Conservation (phyloP, 1,140 invertebrate species). For the Drosophila ambigua region DNA sequence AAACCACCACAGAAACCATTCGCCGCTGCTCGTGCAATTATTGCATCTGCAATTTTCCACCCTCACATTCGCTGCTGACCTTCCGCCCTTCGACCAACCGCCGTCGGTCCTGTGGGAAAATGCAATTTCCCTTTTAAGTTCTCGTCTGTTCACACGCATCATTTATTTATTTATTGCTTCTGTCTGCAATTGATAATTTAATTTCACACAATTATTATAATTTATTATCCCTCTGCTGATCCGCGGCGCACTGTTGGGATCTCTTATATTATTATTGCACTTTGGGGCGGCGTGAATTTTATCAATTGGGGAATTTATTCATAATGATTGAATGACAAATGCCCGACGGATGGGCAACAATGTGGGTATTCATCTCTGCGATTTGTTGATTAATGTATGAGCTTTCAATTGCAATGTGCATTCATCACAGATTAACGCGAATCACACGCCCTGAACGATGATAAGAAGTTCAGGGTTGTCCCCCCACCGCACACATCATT, state of each 20-base stretch:
- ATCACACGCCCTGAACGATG: conserved; percentile 3
- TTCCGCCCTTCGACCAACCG: background rate
- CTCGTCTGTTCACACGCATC: conserved; percentile 54
- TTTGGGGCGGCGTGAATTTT: conserved; percentile 39
- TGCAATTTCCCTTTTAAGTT: conserved; percentile 50
- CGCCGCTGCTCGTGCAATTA: conserved; percentile 58
- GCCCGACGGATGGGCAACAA: conserved; percentile 7
- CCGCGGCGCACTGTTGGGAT: conserved; percentile 33
- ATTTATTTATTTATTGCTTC: conserved; percentile 69
- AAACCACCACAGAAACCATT: conserved; percentile 59
- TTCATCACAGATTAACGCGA: conserved; percentile 26
- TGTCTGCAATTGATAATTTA: conserved; percentile 77
- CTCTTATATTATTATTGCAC: conserved; percentile 41
- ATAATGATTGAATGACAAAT: conserved; percentile 22
- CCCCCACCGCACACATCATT: too few species aligned
- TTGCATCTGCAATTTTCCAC: conserved; percentile 65
- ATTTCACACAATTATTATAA: conserved; percentile 73
- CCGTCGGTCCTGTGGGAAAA: conserved; percentile 63
- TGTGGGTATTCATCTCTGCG: conserved; percentile 39
- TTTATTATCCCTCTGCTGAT: conserved; percentile 61
- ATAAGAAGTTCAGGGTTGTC: conserved; percentile 44
- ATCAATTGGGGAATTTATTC: conserved; percentile 51
- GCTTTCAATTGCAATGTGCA: conserved; percentile 33
- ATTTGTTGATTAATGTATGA: conserved; percentile 46
- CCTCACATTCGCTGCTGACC: background rate